Base-by-base conservation (phyloP, 2,113 vertebrate species). In the Corythornis madagascariensis region DNA sequence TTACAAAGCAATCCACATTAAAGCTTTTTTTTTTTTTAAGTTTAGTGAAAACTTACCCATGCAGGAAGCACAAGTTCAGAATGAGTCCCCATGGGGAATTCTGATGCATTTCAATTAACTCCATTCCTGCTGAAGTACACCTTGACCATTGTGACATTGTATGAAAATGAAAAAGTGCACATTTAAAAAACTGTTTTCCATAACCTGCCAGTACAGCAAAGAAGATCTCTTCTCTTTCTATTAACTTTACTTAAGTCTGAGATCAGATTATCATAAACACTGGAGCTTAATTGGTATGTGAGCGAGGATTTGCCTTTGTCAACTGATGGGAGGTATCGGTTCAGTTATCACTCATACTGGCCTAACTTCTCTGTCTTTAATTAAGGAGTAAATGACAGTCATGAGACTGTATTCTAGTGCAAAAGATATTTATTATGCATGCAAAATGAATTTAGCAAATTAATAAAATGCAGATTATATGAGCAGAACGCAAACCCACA, bases 371-470 rank as follows among this genome's bases (percentile, higher is more conserved):
- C 95, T 78, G 78, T 16, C 84, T 85, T 93, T 98, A 98, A 98
- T 98, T 98, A 97, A 94, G 97, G 97, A 98, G 80, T 94, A 97
- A 95, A 94, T 94, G 95, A 82, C 85, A 92, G 86, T 90, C 78
- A 96, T 60, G 90, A 94, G 96, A 95, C 97, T 95, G 80, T 94
- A 91, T 85, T 91, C 83, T 89, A 78, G 76, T 77, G 80, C 71
- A 81, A 65, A 53, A 88, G 72, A 12, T 91, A 84, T 76, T 95
- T 82, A 81, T 86, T 95, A 83, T 86, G 84, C 87, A 93, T 76
- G 50, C 73, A 88, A 33, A 94, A 90, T 69, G 31, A 86, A 47
- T 81, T 85, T 87, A 89, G 71, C 60, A 87, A 92, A 84, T 87
- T 35, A 89, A 93, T 50, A 82, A 92, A 83, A 83, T 93, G 82